Base-by-base conservation (phyloP, 2,888 invertebrate species). In the Stenurella melanura region DNA sequence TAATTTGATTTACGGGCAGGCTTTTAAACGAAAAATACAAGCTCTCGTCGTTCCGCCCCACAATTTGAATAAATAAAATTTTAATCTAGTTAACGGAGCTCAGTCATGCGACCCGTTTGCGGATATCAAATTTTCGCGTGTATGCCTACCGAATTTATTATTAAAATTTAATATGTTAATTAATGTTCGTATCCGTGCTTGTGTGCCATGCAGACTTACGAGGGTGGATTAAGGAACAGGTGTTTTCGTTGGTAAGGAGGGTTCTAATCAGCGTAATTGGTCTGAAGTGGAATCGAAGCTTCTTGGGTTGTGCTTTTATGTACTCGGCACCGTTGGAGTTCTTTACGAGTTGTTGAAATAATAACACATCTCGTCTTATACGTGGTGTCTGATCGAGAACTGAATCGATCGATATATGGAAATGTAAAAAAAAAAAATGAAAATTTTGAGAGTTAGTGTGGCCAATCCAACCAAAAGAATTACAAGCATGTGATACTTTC, bases 41-140 rank as follows among this genome's bases (percentile, higher is more conserved):
- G 11, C 7, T 58, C 58, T 1, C 12, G 21, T 30, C 61, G n/a
- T 30, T 17, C 34, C n/a, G 0, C 30, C 26, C n/a, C 12, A 4
- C 4, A 50, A 17, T 30, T 30, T 61, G 61, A 61, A 61, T 61
- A 61, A 61, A 61, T 61, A 61, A 61, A 21, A 61, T 34, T 30
- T 61, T 61, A 61, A 61, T 61, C 61, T 61, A 34, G 61, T 61
- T 61, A 61, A 10, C 61, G 1, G 30, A 30, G 34, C 6, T 17
- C n/a, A 30, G 61, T n/a, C 61, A 30, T 21, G 61, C 61, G 61
- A 26, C 58, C 11, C 1, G 61, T 30, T n/a, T 12, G 26, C 26
- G 26, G 26, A 21, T 21, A 61, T 61, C 21, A 61, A 61, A 61
- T 61, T 26, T 61, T 61, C 21, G 19, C 21, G 21, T 61, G 60